These are phyloP conservation scores for Diprion similis DNA, from an alignment of 1,140 invertebrate genomes.

Conservation along the genomic window DNA sequence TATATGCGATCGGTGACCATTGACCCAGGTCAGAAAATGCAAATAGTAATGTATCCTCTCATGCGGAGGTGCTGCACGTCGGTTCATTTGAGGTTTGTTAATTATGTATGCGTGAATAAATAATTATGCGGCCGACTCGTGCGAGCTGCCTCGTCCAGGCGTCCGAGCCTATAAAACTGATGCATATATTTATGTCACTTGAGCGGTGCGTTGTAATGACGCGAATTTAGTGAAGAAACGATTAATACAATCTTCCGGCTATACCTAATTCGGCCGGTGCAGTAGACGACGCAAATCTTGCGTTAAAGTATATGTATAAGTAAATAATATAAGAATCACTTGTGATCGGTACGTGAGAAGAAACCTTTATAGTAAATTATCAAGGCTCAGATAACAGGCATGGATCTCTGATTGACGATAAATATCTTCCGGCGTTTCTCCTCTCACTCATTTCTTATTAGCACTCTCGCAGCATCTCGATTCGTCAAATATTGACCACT, in stretches of 20 bases:
- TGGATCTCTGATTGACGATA: too few species aligned
- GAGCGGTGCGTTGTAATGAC: background rate
- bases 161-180: slow-evolving; percentile 11
- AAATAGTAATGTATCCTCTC: slow-evolving; percentile 23
- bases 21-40: slow-evolving; percentile 30
- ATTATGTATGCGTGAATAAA: slow-evolving; percentile 28
- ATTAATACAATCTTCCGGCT: background rate
- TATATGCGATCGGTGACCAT: slow-evolving; percentile 18
- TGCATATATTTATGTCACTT: slow-evolving; percentile 8
- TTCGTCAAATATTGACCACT: too few species aligned
- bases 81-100: slow-evolving; percentile 20
- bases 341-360: too few species aligned
- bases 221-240: background rate
- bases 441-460: too few species aligned
- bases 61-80: background rate
- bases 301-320: too few species aligned
- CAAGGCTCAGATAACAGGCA: too few species aligned
- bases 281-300: too few species aligned
- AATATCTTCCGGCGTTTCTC: too few species aligned
- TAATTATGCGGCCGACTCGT: slow-evolving; percentile 2
- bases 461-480: too few species aligned
- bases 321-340: too few species aligned
- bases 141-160: background rate
- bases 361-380: too few species aligned
- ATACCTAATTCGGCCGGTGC: too few species aligned